Evolutionary conservation across 2,797 vertebrate species (phyloP), one percentile per base, ranked within the genome.

Genomic region (Gambusia yucatana): DNA sequence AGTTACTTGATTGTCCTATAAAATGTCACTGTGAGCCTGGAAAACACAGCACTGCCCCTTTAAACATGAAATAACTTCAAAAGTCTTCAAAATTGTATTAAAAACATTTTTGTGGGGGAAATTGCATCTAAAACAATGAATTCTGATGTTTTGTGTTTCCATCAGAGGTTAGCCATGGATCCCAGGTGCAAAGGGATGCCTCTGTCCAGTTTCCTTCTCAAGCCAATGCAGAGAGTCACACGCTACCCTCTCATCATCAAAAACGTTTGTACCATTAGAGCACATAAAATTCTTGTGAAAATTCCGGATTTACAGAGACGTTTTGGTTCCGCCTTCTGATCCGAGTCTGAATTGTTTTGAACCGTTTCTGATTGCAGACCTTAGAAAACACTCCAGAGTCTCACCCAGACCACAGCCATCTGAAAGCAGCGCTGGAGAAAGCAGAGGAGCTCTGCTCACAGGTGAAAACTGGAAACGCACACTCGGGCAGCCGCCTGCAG

Each of bases 181-280:
- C 97, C 97, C 83, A 94, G 97, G 57, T 99, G 98, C 92, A 99
- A 99, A 92, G 98, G 98, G 52, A 99, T 99, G 98, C 98, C 98
- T 4, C 96, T 99, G 10, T 99, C 98, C 88, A 99, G 98, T 90
- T 99, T 99, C 89, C 96, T 99, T 76, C 97, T 99, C 84, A 99
- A 99, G 89, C 98, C 98, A 72, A 99, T 99, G 98, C 98, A 99
- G 92, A 96, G 98, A 83, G 98, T 99, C 90, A 99, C 98, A 0
- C 96, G 98, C 90, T 99, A 99, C 92, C 98, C 98, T 0, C 97
- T 99, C 84, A 98, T 99, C 84, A 99, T 99, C 92, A 99, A 99
- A 95, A 99, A 98, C 33, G 98, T 99, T 95, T 36, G 97, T 95
- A 17, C 9, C 48, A 10, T 44, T 33, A 52, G 65, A n/a, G 6